Conservation (phyloP, 1,140 invertebrate genomes). For the Artemia franciscana region DNA sequence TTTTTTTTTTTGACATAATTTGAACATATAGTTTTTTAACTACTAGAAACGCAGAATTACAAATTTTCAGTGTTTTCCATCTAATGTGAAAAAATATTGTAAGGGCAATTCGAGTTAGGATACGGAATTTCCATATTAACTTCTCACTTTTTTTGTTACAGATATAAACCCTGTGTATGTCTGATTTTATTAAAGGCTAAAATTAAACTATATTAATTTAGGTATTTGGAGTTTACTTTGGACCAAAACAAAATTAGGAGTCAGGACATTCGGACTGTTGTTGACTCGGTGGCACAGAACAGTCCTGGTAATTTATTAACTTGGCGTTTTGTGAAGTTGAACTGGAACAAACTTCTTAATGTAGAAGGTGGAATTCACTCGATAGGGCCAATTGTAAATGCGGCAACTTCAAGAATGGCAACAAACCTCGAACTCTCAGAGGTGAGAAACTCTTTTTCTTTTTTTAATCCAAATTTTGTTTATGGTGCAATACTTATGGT, state of each 20-base stretch:
- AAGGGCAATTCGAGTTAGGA: no score
- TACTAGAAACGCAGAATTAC: not conserved
- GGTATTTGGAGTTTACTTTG: constrained; percentile 36
- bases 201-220: constrained; percentile 16
- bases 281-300: constrained; percentile 41
- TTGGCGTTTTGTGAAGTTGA: constrained; percentile 48
- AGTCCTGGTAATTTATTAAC: constrained; percentile 40
- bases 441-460: constrained; percentile 22
- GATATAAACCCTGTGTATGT: not conserved
- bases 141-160: no score
- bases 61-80: no score
- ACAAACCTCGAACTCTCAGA: constrained; percentile 44
- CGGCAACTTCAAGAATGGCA: constrained; percentile 39
- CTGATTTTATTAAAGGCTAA: constrained; percentile 1
- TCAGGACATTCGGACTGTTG: constrained; percentile 38
- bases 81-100: no score
- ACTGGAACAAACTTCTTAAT: constrained; percentile 39
- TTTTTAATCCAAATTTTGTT: constrained; percentile 8
- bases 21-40: not conserved
- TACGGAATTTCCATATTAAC: no score
- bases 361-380: constrained; percentile 41
- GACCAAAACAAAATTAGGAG: constrained; percentile 36
- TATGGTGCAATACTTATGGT: no score
- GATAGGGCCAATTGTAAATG: constrained; percentile 39
- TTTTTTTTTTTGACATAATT: no score